Evolutionary conservation across 2,113 vertebrate species (phyloP), one percentile per base, ranked within the genome.

Genomic region (Desmodus rotundus): DNA sequence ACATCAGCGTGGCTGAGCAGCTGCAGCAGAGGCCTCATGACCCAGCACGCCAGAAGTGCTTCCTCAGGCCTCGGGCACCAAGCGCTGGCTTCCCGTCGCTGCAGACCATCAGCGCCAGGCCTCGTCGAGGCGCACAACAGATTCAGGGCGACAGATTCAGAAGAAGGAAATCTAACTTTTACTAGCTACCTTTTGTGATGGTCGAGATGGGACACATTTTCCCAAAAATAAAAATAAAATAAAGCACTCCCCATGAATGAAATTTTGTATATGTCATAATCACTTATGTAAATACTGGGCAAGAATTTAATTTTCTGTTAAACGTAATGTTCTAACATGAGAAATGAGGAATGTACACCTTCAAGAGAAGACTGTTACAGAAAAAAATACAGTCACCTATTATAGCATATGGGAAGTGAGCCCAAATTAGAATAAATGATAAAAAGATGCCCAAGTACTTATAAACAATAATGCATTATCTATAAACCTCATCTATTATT

Each of bases 401-500:
- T 81, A 81, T 41, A 50, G 31, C 43, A 77, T 2, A 47, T 47
- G 41, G 31, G 76, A 84, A 95, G 65, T 87, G 20, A 94, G 50
- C 41, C 41, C 47, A 92, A 72, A 92, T 94, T 80, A 93, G 31
- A 90, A 92, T 68, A 7, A 33, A 33, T 61, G 89, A 76, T 93
- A 97, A 89, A 90, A 97, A 97, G 58, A 93, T 70, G 43, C 4
- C 86, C 91, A 87, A 92, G 43, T 19, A 80, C 52, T 97, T 92
- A 78, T 85, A 91, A 31, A 68, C 45, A 97, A 97, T 65, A 81
- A 83, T 50, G 73, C 41, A 92, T 95, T 94, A 94, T 17, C 91
- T 72, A 89, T 96, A 93, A 82, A 94, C 68, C 20, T 67, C 76
- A 72, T 54, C 72, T 94, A 88, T 97, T 98, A 91, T 95, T 98